Percentiles rank a stretch among this genome's conserved stretches.
Evolutionary conservation across 1,140 invertebrate species (phyloP).

Genomic region (Hycleus phaleratus): DNA sequence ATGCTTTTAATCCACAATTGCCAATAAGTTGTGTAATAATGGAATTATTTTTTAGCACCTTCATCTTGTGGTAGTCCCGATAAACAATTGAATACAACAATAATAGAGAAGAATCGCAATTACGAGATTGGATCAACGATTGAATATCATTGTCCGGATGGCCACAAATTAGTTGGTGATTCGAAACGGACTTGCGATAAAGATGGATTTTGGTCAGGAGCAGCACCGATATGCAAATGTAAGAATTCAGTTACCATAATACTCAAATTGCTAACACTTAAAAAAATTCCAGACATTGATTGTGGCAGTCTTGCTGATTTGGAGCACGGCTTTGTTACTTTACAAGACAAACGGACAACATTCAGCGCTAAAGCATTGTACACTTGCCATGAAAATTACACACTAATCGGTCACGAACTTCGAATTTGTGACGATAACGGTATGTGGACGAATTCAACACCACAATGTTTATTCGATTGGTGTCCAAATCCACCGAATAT

Average conservation of each 20-base stretch:
- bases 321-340: slow-evolving; percentile 62
- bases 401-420: slow-evolving; percentile 64
- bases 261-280: neutral
- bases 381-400: slow-evolving; percentile 76
- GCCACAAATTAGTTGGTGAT: slow-evolving; percentile 72
- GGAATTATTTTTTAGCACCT: slow-evolving; percentile 50
- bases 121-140: slow-evolving; percentile 62
- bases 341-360: slow-evolving; percentile 64
- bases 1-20: neutral
- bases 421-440: slow-evolving; percentile 72
- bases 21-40: neutral
- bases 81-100: slow-evolving; percentile 73
- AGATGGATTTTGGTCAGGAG: slow-evolving; percentile 74
- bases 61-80: slow-evolving; percentile 80
- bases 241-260: slow-evolving; percentile 38
- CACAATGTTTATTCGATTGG: slow-evolving; percentile 78
- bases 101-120: slow-evolving; percentile 53
- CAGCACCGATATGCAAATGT: slow-evolving; percentile 79
- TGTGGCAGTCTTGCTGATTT: slow-evolving; percentile 64
- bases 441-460: slow-evolving; percentile 69
- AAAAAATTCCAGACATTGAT: slow-evolving; percentile 59
- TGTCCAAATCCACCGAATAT: slow-evolving; percentile 72
- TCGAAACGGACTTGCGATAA: slow-evolving; percentile 57
- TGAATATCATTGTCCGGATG: slow-evolving; percentile 72
- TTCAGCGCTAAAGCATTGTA: slow-evolving; percentile 69